Evolutionary conservation across 2,797 vertebrate species (phyloP), one percentile per base, ranked within the genome.

Genomic region (Myotis daubentonii): DNA sequence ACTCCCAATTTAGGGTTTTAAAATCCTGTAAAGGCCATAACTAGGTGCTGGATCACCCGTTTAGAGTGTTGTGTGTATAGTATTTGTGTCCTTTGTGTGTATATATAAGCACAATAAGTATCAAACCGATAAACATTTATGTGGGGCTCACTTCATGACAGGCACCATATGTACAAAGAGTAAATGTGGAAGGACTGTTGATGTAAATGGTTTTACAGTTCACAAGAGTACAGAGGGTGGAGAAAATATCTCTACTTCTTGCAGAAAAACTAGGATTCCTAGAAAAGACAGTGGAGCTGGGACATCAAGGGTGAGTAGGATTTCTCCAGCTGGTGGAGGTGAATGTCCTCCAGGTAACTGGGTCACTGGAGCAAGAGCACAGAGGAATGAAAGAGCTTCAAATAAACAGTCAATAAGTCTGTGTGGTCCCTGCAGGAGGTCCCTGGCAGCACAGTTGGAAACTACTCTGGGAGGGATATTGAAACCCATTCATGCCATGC

Each of bases 341-440:
- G 1, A 44, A 36, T 6, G 6, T 6, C 15, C 33, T 75, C 5
- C 41, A 49, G 60, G 47, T 3, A 33, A 36, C n/a, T 28, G 62
- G 28, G 23, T 57, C 47, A 19, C 47, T 11, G 71, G 51, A 8
- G 17, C 9, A 65, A 65, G 36, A 91, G 8, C 44, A 36, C 25
- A 33, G 53, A 78, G 47, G 10, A 9, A 10, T 16, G 28, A 51
- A 65, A 78, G n/a, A 71, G 17, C 33, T 23, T 78, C 6, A 16
- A 0, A 75, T 16, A 20, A 25, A 22, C 5, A 16, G 38, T 19
- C 23, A 71, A 17, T 85, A 28, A 33, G 4, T 49, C 10, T 57
- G 3, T 6, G 10, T 2, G 0, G 6, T 57, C 22, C 30, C 8
- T 0, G 1, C 19, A 3, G 2, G 8, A 20, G 12, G 68, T 62